Evolutionary conservation across 2,888 invertebrate genomes (phyloP).

Genomic region (Mythimna pallens): DNA sequence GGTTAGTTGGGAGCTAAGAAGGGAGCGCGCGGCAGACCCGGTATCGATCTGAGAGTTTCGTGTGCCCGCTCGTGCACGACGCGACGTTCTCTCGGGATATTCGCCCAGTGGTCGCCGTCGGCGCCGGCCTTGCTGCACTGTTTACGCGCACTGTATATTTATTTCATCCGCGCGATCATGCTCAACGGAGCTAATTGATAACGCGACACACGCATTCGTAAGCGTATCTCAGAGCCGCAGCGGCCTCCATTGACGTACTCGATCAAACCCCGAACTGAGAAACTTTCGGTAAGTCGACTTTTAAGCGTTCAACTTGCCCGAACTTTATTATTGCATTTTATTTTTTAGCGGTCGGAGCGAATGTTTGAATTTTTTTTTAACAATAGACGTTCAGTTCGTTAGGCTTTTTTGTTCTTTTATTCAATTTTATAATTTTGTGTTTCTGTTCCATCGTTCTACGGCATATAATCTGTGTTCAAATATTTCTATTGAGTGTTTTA

Average conservation of each 20-base stretch:
- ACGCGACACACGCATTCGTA: conserved; percentile 78
- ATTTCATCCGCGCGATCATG: conserved; percentile 86
- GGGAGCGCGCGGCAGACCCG: conserved; percentile 83
- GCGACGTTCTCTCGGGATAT: conserved; percentile 87
- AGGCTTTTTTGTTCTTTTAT: conserved; percentile 39
- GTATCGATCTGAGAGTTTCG: conserved; percentile 87
- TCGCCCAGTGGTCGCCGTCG: conserved; percentile 87
- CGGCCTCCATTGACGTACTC: conserved; percentile 67
- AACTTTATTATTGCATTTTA: conserved; percentile 51
- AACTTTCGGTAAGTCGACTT: conserved; percentile 71
- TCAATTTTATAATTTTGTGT: conserved; percentile 45
- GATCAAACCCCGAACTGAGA: conserved; percentile 71
- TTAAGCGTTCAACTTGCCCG: conserved; percentile 42
- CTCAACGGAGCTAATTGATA: conserved; percentile 84
- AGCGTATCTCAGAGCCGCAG: conserved; percentile 72
- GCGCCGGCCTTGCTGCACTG: conserved; percentile 88
- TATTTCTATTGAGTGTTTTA: conserved; percentile 85
- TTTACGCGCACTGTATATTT: conserved; percentile 84
- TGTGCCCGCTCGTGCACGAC: conserved; percentile 85
- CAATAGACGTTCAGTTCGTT: conserved; percentile 26
- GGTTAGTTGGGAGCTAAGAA: conserved; percentile 79
- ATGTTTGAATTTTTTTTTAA: conserved; percentile 58
- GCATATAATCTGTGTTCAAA: conserved; percentile 72
- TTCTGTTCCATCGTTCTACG: conserved; percentile 47
- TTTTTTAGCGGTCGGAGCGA: conserved; percentile 61